phyloP scores from a whole-genome alignment of 2,113 vertebrate genomes.

The Gadus chalcogrammus region DNA sequence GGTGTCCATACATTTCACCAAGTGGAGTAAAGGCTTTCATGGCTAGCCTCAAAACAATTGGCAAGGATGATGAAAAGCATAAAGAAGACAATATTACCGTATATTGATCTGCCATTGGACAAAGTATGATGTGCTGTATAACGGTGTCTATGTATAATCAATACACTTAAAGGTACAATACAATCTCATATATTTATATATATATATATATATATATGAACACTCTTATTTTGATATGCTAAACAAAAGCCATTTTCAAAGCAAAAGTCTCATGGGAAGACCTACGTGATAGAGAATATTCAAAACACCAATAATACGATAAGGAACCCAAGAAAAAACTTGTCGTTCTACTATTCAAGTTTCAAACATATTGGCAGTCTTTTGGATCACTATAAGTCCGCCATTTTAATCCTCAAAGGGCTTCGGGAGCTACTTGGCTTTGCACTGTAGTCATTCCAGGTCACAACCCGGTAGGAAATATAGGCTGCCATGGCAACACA shows the following conservation, averaged over 20 bases:
- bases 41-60: conserved; percentile 58
- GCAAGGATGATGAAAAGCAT: conserved; percentile 31
- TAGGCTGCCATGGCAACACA: conserved; percentile 96
- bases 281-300: conserved; percentile 67
- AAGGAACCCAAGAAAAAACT: conserved; percentile 69
- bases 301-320: conserved; percentile 67
- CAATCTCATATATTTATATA: too few relatives aligned
- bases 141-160: too few relatives aligned
- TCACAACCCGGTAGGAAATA: conserved; percentile 98
- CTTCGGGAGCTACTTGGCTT: conserved; percentile 86
- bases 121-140: conserved; percentile 28
- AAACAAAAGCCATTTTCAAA: conserved; percentile 54
- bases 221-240: conserved; percentile 14
- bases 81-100: conserved; percentile 12
- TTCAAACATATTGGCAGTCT: conserved; percentile 75
- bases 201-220: too few relatives aligned
- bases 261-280: conserved; percentile 45
- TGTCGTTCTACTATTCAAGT: conserved; percentile 73
- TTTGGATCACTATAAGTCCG: conserved; percentile 93
- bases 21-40: conserved; percentile 54
- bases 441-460: conserved; percentile 96
- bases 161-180: too few relatives aligned
- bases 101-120: conserved; percentile 1
- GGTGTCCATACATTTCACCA: conserved; percentile 63
- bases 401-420: conserved; percentile 94